Base-by-base conservation (phyloP, 2,888 invertebrate species). In the Dorcus hopei region DNA sequence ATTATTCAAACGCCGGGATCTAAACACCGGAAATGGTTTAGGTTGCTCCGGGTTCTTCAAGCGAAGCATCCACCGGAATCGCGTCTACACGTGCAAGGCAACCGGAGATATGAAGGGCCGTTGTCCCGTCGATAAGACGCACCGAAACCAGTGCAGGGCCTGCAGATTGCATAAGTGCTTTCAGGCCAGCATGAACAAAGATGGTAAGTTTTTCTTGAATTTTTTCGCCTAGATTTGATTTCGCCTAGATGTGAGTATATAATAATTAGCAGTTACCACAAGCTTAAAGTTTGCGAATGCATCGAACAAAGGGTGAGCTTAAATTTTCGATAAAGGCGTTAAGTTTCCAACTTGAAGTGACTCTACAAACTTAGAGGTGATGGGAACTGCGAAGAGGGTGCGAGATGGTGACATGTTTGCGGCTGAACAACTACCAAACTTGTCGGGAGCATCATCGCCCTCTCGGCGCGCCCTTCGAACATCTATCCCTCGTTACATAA, bases 41-140 rank as follows among this genome's bases (percentile, higher is more conserved):
- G 95, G 95, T 61, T 95, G 95, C 79, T 95, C 95, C 11, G 95
- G 95, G 43, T 95, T 95, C 83, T 95, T 95, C 83, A 95, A 97
- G 82, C 85, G 97, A 65, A 96, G 96, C 73, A 97, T 97, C 71
- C 94, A 97, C 78, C 85, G 95, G 55, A 96, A 96, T 80, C 87
- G 97, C 16, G 93, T 95, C 72, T 97, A 97, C 82, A 95, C 95
- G 23, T 97, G 97, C 81, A 97, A 97, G 80, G 96, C 94, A 6
- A 93, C 94, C 58, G 96, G 95, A 39, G 93, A 94, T 70, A 56
- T 65, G 61, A 94, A 94, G 79, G 96, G 95, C 56, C 87, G 92
- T 61, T 97, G 97, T 77, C 95, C 95, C 7, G 94, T 97, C 56
- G 97, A 97, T 82, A 97, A 97, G 82, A 96, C 96, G 0, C 96